Evolutionary conservation across 2,888 invertebrate genomes (phyloP), one percentile per base, ranked within the genome.

Genomic region (Tenthredo amoena): DNA sequence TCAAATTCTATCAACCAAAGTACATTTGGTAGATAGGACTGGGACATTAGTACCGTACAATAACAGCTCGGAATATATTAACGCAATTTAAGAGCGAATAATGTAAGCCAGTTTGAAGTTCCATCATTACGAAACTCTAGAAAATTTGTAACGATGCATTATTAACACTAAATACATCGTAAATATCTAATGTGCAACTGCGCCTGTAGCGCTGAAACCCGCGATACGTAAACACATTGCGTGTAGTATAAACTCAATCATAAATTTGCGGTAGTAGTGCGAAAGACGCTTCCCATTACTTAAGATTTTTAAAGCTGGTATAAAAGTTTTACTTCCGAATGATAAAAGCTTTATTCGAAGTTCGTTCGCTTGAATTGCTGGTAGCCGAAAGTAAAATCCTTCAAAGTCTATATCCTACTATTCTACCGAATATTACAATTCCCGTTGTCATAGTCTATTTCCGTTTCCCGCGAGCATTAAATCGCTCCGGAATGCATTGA

Each of bases 201-300:
- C 77, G 77, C 77, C 77, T 47, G 55, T 15, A 6, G 26, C 6
- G 3, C 55, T 6, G 31, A n/a, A 77, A n/a, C 77, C 77, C 55
- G 77, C n/a, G 10, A 55, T 34, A 77, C 77, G n/a, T 12, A 15
- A 77, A 31, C 31, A 55, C 77, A 55, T 77, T 55, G 55, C 77
- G 12, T 31, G 31, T 34, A 50, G 55, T 55, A 77, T 37, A 34
- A 18, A 62, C 62, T 15, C 71, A 71, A 71, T 71, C n/a, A 55
- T 55, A 55, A n/a, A 6, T 55, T n/a, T 55, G 7, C 55, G n/a
- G 7, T n/a, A n/a, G 7, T 55, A n/a, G n/a, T n/a, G n/a, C 71
- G n/a, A 9, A 6, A 18, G 31, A n/a, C 71, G 71, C 7, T 71
- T 37, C 9, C n/a, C n/a, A 34, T n/a, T 26, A 12, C 9, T 62